Evolutionary conservation across 2,113 vertebrate genomes (phyloP).

Genomic region (Sinosuthora webbiana): DNA sequence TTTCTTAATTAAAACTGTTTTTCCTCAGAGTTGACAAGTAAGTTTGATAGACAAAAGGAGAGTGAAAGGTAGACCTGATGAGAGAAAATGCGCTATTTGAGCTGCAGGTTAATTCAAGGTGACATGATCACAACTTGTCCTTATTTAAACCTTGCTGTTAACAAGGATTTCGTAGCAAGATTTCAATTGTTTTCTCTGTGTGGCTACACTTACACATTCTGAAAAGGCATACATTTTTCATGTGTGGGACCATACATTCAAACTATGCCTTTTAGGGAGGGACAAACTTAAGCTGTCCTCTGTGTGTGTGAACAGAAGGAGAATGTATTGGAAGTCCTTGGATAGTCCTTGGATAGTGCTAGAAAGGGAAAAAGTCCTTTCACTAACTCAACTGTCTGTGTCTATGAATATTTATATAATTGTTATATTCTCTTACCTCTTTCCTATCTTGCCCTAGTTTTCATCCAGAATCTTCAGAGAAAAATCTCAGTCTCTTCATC

Average conservation of each 20-base stretch:
- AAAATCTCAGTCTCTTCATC: not conserved
- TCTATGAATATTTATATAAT: not conserved
- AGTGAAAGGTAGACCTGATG: not conserved
- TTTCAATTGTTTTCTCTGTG: not conserved
- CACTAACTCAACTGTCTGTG: not conserved
- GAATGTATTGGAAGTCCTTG: not conserved
- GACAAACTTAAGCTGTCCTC: not conserved
- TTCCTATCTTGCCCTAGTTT: not conserved
- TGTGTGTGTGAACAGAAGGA: not conserved
- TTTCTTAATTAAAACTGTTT: not conserved
- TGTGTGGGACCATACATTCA: not conserved
- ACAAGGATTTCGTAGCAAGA: not conserved
- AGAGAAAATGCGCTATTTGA: not conserved
- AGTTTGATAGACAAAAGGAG: not conserved
- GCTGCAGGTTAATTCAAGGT: not conserved
- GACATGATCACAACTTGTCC: not conserved
- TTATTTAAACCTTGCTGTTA: not conserved
- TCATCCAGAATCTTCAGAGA: not conserved
- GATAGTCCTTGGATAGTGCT: not conserved
- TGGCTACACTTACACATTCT: not conserved
- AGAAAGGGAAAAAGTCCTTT: not conserved
- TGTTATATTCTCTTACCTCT: not conserved
- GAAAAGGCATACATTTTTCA: not conserved
- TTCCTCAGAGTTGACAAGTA: not conserved
- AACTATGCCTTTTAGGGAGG: not conserved